Base-by-base conservation (phyloP, 2,113 vertebrate genomes). In the Rhombomys opimus region DNA sequence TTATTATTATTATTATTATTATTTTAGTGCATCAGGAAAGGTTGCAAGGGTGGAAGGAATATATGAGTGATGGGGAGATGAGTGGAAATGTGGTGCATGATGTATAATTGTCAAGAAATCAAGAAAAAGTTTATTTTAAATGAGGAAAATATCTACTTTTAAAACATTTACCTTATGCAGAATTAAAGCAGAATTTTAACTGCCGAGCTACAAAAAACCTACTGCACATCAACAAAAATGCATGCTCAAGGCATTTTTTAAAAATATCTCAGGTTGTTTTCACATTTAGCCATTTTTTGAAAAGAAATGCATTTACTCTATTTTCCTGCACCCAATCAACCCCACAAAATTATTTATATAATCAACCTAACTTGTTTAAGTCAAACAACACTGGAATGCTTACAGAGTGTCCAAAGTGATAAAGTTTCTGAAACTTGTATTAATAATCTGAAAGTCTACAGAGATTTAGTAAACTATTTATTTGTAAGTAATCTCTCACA, bases 391-490 rank as follows among this genome's bases (percentile, higher is more conserved):
- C 61, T n/a, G 3, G 5, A 14, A 65, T 73, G n/a, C 13, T 23
- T 77, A 3, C 6, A 25, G 30, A 61, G 2, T 38, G 30, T 27
- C 84, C 54, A 67, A 23, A 77, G 46, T 52, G 63, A 89, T 87
- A 87, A 91, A 90, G 50, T 15, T 52, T 30, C 52, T 68, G 30
- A 87, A 75, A 75, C 88, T 84, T 80, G 32, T 93, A 38, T 52
- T 72, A 80, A 93, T 88, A 77, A 89, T 35, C 35, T 14, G 65
- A 87, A 95, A 88, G 15, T 82, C 70, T 81, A 12, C 65, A 95
- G 50, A 90, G 75, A 90, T n/a, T 90, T 82, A 89, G 30, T 57
- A 61, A 94, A 57, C 90, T 93, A 68, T 61, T 93, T 85, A 70
- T 63, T 96, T 93, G 76, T 75, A 57, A 93, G 90, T 68, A 59